phyloP scores from a whole-genome alignment of 2,888 invertebrate genomes.

The Bombylius major region DNA sequence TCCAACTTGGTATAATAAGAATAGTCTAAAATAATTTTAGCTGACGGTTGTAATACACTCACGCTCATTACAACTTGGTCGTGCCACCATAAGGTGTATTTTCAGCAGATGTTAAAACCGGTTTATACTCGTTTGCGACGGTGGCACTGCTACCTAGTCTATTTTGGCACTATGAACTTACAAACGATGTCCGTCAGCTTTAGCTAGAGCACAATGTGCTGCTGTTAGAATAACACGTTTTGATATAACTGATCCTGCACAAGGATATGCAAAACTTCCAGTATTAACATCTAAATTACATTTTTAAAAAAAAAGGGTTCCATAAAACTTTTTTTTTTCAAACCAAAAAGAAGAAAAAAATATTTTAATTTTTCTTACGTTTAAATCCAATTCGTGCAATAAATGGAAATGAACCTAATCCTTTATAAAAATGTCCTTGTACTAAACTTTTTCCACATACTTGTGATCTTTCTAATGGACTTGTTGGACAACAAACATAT shows the following conservation, averaged over 20 bases:
- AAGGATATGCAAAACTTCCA: conserved; percentile 59
- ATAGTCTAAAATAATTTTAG: no score
- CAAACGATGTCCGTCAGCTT: conserved; percentile 63
- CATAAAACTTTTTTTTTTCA: background rate
- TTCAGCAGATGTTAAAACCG: no score
- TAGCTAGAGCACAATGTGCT: conserved; percentile 66
- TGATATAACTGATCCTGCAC: conserved; percentile 60
- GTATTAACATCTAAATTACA: conserved; percentile 47
- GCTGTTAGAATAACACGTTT: conserved; percentile 55
- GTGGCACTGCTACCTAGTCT: no score
- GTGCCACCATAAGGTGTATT: no score
- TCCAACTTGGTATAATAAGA: no score
- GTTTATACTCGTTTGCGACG: no score
- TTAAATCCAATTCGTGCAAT: conserved; percentile 63
- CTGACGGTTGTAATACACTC: no score
- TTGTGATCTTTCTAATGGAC: conserved; percentile 36
- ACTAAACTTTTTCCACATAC: conserved; percentile 54
- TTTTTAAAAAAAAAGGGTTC: conserved; percentile 1
- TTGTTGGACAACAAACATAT: conserved; percentile 35
- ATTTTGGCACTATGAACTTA: conserved; percentile 36
- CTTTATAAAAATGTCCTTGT: conserved; percentile 49
- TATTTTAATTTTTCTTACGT: conserved; percentile 44
- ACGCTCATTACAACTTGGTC: no score
- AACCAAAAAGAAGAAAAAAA: background rate
- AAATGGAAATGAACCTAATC: conserved; percentile 64